A percentile compares a stretch with the other conserved stretches of the same genome.
These are phyloP conservation scores for Rhegmatorhina hoffmannsi DNA, from an alignment of 2,113 vertebrate species.

Conservation along the genomic window DNA sequence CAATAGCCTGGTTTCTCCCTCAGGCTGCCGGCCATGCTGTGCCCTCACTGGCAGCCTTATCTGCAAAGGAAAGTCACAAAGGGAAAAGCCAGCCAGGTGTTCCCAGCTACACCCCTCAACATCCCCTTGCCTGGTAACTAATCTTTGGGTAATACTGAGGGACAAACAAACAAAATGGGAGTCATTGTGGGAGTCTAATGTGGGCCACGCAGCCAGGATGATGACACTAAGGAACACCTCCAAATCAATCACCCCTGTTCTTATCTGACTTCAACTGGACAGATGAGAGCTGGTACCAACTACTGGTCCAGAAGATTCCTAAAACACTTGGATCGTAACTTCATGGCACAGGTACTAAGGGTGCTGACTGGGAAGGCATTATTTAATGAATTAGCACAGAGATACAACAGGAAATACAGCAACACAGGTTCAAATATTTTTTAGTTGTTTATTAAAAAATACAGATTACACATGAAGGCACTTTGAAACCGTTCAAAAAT, in stretches of 20 bases:
- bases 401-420: background rate
- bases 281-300: background rate
- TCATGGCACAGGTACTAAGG: background rate
- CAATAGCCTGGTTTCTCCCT: background rate
- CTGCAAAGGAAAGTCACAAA: background rate
- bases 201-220: background rate
- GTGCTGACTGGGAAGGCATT: background rate
- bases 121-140: background rate
- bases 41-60: rapidly evolving
- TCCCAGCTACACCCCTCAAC: background rate
- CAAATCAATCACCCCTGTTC: background rate
- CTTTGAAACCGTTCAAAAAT: slow-evolving; percentile 12
- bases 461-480: slow-evolving; percentile 22
- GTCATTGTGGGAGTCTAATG: background rate
- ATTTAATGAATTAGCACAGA: background rate
- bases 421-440: background rate
- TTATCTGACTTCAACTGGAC: background rate
- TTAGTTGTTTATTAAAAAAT: slow-evolving; percentile 50
- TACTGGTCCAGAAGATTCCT: background rate
- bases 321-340: background rate
- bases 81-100: background rate
- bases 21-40: rapidly evolving
- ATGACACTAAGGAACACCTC: background rate
- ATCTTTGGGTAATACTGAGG: background rate
- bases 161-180: background rate